These are phyloP conservation scores for Salmo trutta DNA, from an alignment of 2,797 vertebrate genomes.

Conservation along the genomic window DNA sequence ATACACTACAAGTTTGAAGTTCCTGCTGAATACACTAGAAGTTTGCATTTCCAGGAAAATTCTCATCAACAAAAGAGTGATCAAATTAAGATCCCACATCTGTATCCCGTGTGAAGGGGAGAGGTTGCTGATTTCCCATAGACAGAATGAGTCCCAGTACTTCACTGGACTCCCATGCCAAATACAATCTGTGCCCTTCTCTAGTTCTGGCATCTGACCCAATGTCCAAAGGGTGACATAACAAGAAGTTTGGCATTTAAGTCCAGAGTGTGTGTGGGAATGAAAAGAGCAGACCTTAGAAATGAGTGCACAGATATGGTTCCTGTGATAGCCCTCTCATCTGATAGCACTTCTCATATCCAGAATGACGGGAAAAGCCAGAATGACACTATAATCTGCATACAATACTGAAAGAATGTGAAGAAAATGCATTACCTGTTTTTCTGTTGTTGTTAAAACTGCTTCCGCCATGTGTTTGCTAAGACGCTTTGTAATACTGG, in stretches of 20 bases:
- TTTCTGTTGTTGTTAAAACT: neutral
- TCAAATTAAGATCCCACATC: neutral
- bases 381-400: neutral
- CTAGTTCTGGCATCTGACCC: conserved; percentile 14
- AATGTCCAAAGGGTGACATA: conserved; percentile 8
- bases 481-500: no score
- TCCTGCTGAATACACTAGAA: no score
- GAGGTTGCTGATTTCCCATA: conserved; percentile 21
- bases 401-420: neutral
- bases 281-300: neutral
- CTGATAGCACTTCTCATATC: neutral
- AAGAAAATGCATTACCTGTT: neutral
- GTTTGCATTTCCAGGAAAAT: no score
- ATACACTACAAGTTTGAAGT: no score
- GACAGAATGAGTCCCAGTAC: conserved; percentile 4
- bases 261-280: conserved; percentile 2
- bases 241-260: conserved; percentile 20
- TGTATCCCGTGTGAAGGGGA: neutral
- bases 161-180: conserved; percentile 28
- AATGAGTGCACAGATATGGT: no score
- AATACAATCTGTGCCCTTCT: conserved; percentile 29
- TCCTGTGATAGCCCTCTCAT: neutral
- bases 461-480: neutral
- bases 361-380: neutral
- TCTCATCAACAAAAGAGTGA: no score